Evolutionary conservation across 2,113 vertebrate species (phyloP).

Genomic region (Seriola dumerili): DNA sequence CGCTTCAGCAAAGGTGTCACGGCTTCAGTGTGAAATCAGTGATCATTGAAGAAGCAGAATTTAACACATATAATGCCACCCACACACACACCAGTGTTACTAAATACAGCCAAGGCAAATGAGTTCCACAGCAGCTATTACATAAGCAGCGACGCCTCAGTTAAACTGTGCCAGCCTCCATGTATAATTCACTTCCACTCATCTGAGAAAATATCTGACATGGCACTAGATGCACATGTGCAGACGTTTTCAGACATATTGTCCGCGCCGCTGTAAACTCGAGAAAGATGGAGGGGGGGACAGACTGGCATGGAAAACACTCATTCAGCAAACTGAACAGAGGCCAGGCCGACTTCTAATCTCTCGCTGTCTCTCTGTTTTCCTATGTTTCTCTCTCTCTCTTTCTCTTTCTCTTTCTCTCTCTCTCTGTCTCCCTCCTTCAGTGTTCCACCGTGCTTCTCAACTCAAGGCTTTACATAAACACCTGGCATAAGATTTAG

Average conservation of each 20-base stretch:
- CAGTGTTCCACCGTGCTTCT: conserved; percentile 23
- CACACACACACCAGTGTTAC: conserved; percentile 36
- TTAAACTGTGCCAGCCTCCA: conserved; percentile 74
- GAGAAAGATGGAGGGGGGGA: conserved; percentile 59
- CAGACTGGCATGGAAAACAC: conserved; percentile 76
- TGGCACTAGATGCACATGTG: conserved; percentile 65
- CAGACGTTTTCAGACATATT: conserved; percentile 64
- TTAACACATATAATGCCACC: conserved; percentile 28
- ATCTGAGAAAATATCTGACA: conserved; percentile 72
- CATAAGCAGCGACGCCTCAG: conserved; percentile 76
- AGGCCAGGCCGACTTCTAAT: conserved; percentile 71
- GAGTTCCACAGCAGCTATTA: conserved; percentile 80
- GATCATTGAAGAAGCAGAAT: conserved; percentile 34
- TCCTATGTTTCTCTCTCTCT: conserved; percentile 36
- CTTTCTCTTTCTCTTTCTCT: conserved; percentile 25
- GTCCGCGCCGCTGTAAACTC: conserved; percentile 48
- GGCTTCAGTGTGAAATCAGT: conserved; percentile 40
- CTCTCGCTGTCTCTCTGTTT: conserved; percentile 54
- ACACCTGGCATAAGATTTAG: conserved; percentile 70
- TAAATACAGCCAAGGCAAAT: conserved; percentile 72
- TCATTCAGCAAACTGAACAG: conserved; percentile 77
- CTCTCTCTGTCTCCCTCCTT: conserved; percentile 17
- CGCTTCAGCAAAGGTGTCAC: conserved; percentile 38
- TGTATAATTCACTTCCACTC: conserved; percentile 78
- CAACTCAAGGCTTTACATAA: conserved; percentile 68